Percentiles rank a stretch among this genome's conserved stretches.
phyloP scores from a whole-genome alignment of 2,888 invertebrate genomes.

The Mesopsocus fuscifrons region DNA sequence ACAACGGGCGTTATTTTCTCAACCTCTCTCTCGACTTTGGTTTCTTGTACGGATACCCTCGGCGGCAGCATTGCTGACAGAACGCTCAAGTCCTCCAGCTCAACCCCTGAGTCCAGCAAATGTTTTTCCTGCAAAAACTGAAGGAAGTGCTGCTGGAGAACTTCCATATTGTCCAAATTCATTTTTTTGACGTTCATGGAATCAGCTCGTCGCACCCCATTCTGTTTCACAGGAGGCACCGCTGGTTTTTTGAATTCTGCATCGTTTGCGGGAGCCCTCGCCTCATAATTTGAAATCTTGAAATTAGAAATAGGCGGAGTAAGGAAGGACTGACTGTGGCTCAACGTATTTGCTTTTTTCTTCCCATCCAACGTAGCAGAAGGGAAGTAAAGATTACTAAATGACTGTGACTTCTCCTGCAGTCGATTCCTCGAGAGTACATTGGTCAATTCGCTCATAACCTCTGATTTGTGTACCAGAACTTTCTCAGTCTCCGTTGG shows the following conservation, averaged over 20 bases:
- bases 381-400: conserved; percentile 1
- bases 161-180: background rate
- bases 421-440: background rate
- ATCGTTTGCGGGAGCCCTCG: background rate
- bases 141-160: background rate
- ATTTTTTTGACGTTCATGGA: background rate
- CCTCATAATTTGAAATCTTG: conserved; percentile 6
- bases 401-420: conserved; percentile 3
- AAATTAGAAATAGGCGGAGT: conserved; percentile 1
- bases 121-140: conserved; percentile 6
- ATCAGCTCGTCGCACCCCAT: background rate
- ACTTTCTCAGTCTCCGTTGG: background rate
- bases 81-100: background rate
- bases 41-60: background rate
- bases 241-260: background rate
- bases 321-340: conserved; percentile 1
- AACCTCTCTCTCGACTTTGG: background rate
- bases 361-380: background rate
- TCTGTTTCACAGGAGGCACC: background rate
- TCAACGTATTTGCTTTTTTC: conserved; percentile 3
- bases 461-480: background rate
- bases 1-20: background rate
- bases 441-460: conserved; percentile 2
- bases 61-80: background rate
- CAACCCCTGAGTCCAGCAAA: background rate